Conservation (phyloP, 1,140 invertebrate species). For the Drosophila simulans region DNA sequence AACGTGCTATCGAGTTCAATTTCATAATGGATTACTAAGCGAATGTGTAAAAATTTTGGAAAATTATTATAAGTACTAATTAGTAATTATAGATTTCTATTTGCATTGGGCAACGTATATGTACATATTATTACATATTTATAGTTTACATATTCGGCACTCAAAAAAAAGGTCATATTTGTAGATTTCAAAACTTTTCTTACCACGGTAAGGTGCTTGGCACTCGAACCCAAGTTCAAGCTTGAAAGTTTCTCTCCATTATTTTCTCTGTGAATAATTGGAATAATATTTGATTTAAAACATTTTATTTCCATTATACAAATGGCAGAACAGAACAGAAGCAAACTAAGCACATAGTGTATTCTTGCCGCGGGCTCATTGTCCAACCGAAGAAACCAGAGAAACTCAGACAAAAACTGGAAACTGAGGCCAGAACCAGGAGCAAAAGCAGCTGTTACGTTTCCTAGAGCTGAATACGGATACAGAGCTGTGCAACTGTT, state of each 20-base stretch:
- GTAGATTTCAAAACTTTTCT: background rate
- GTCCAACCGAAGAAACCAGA: slow-evolving; percentile 48
- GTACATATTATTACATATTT: too few relatives aligned
- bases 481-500: slow-evolving; percentile 29
- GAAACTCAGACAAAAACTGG: slow-evolving; percentile 25
- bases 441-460: slow-evolving; percentile 55
- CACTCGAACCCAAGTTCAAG: background rate
- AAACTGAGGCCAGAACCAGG: slow-evolving; percentile 7
- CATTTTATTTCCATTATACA: slow-evolving; percentile 81
- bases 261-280: slow-evolving; percentile 74
- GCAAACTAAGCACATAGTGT: slow-evolving; percentile 62
- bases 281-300: slow-evolving; percentile 80
- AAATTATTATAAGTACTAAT: too few relatives aligned
- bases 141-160: too few relatives aligned
- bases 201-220: background rate
- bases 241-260: slow-evolving; percentile 52
- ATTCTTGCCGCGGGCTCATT: slow-evolving; percentile 49
- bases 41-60: background rate
- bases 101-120: too few relatives aligned
- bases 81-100: too few relatives aligned
- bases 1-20: slow-evolving; percentile 69
- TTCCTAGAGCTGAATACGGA: slow-evolving; percentile 61
- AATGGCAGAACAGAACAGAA: slow-evolving; percentile 28
- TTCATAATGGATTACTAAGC: slow-evolving; percentile 45
- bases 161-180: background rate